Base-by-base conservation (phyloP, 1,140 invertebrate genomes). In the Drosophila tristis region DNA sequence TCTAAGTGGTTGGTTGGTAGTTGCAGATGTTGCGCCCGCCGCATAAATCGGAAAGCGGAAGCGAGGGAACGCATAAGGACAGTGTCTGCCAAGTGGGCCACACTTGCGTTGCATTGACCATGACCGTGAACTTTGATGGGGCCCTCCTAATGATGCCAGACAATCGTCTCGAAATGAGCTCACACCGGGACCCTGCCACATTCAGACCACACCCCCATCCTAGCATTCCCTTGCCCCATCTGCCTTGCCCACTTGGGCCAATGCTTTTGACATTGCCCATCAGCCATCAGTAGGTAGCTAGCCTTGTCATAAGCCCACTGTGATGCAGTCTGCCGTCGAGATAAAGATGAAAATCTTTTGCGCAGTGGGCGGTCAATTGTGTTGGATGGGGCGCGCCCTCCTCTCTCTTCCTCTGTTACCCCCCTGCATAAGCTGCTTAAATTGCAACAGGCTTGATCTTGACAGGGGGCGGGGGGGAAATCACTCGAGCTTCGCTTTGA, bases 111-210 rank as follows among this genome's bases (percentile, higher is more conserved):
- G 49, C 71, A 79, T 59, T 89, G 82, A 87, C 82, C 82, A 71
- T 86, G 81, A 67, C 81, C 82, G 45, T 87, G 84, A 87, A 82
- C 82, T 79, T 87, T 77, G 29, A 35, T 35, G 31, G 15, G n/a
- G 15, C 7, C 23, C 31, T 70, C 42, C 31, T 89, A 79, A 87
- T 79, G 84, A 79, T 49, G 78, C 62, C 79, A 89, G 85, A 89
- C 82, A 87, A 89, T 79, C 61, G 75, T 67, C 84, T 89, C 67
- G 57, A 70, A 87, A 89, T 87, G 75, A 87, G 78, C 67, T 58
- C 71, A 54, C 81, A 80, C 56, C 60, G 51, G 51, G 66, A 48
- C 58, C 42, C 60, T 42, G 35, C 29, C 25, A 39, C 23, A 31
- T 35, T 8, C 23, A 20, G 1, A 20, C 16, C 26, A 9, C 13